Evolutionary conservation across 2,888 invertebrate genomes (phyloP).

Genomic region (Euzophera pinguis): DNA sequence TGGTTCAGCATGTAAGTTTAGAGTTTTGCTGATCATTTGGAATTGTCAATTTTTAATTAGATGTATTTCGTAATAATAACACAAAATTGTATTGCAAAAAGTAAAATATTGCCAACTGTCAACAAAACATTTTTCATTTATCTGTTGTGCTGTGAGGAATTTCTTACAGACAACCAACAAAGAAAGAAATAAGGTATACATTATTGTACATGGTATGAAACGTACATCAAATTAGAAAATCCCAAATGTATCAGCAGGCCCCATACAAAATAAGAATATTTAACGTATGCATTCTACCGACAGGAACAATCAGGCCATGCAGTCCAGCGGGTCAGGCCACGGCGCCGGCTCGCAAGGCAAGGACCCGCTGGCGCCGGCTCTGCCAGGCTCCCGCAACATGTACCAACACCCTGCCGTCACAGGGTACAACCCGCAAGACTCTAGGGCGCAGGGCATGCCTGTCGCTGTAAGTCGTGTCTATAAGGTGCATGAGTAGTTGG

Average conservation of each 20-base stretch:
- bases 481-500: no score
- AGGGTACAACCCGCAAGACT: conserved; percentile 69
- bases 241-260: not conserved
- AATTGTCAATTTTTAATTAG: not conserved
- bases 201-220: no score
- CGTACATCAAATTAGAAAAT: not conserved
- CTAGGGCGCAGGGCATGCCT: conserved; percentile 56
- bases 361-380: conserved; percentile 65
- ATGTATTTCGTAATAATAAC: no score
- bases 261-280: not conserved
- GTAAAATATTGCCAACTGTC: no score
- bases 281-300: conserved; percentile 19
- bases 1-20: not conserved
- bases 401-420: conserved; percentile 69
- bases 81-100: no score
- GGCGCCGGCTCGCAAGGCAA: conserved; percentile 66
- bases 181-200: no score
- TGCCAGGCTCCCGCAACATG: conserved; percentile 56
- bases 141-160: no score
- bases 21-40: not conserved
- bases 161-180: no score
- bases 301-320: conserved; percentile 70
- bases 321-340: conserved; percentile 54
- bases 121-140: no score
- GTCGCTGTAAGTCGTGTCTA: conserved; percentile 57